phyloP scores from a whole-genome alignment of 1,140 invertebrate species.

The Halesus radiatus region DNA sequence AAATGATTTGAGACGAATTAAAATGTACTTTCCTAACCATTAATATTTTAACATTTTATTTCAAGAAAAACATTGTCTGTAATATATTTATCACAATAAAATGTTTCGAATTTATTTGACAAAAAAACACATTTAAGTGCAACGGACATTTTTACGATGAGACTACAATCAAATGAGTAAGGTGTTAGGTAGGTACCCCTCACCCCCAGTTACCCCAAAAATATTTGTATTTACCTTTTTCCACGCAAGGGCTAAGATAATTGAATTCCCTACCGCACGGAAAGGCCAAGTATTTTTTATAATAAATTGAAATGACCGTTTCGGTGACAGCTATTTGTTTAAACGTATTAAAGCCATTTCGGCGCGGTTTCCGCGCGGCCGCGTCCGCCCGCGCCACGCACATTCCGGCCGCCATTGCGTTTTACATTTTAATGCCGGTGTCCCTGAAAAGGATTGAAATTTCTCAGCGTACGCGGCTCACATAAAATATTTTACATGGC shows the following conservation, averaged over 20 bases:
- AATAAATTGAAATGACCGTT: constrained; percentile 35
- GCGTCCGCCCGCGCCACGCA: constrained; percentile 36
- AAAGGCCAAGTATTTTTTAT: constrained; percentile 1
- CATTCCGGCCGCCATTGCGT: constrained; percentile 43
- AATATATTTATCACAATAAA: no score
- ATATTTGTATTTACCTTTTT: constrained; percentile 8
- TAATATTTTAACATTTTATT: no score
- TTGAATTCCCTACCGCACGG: constrained; percentile 9
- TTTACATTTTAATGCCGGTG: constrained; percentile 42
- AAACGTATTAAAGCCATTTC: constrained; percentile 46
- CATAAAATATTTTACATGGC: constrained; percentile 57
- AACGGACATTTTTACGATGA: no score
- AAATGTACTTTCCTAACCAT: no score
- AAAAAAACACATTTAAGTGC: no score
- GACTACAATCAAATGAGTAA: no score
- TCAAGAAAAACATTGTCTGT: no score
- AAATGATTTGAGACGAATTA: no score
- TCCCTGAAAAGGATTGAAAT: constrained; percentile 36
- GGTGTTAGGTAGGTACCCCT: no score
- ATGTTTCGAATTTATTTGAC: no score
- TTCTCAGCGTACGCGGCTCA: constrained; percentile 44
- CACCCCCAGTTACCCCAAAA: no score
- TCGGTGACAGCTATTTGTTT: constrained; percentile 40
- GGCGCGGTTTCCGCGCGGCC: constrained; percentile 29
- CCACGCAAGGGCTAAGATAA: constrained; percentile 17